Evolutionary conservation across 2,113 vertebrate species (phyloP).

Genomic region (Anolis sagrei): DNA sequence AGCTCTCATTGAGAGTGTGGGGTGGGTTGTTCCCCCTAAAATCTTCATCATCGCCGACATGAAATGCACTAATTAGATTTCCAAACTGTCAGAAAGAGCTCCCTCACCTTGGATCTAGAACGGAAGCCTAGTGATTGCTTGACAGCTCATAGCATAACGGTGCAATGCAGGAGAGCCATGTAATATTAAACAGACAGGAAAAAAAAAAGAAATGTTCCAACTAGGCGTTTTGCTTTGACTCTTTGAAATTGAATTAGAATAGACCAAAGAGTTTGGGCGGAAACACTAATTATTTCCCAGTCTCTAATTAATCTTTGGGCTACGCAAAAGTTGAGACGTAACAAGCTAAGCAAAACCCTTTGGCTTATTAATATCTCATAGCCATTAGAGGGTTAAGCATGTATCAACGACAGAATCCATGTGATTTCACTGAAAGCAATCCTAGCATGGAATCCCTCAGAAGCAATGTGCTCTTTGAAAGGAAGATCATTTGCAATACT

Average conservation of each 20-base stretch:
- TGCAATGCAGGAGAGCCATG: not conserved
- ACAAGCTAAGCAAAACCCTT: constrained; percentile 41
- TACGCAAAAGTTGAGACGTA: constrained; percentile 18
- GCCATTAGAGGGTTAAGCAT: constrained; percentile 61
- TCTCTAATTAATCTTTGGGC: constrained; percentile 39
- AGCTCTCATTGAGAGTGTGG: not conserved
- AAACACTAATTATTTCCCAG: constrained; percentile 41
- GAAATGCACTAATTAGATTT: not conserved
- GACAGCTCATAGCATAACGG: constrained; percentile 19
- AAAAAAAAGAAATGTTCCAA: constrained; percentile 38
- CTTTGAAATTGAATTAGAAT: not conserved
- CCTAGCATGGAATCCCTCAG: constrained; percentile 42
- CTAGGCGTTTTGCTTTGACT: constrained; percentile 1
- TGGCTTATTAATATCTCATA: constrained; percentile 65
- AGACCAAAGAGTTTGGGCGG: constrained; percentile 6
- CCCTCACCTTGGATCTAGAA: not conserved
- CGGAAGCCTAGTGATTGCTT: not conserved
- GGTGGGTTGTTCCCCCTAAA: not conserved
- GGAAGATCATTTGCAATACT: constrained; percentile 9
- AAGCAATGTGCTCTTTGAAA: constrained; percentile 26
- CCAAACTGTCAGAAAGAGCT: not conserved
- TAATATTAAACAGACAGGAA: constrained; percentile 36
- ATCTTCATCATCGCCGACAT: constrained; percentile 6
- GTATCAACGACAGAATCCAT: constrained; percentile 40
- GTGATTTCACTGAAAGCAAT: constrained; percentile 49